Conservation (phyloP, 2,888 invertebrate genomes). For the Eupsilia transversa region DNA sequence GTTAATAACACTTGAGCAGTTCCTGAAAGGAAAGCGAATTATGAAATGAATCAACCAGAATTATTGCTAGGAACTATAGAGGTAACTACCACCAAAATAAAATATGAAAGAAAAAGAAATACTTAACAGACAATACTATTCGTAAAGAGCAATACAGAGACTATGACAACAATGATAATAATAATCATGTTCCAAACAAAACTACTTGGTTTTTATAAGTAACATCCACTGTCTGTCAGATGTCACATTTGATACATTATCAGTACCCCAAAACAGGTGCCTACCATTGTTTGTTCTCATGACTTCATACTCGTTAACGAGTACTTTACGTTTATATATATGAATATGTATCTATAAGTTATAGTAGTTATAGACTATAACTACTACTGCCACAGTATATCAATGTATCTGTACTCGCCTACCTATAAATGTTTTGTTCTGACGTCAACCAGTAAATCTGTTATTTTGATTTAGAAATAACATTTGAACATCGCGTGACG, state of each 20-base stretch:
- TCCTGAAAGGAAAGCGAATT: neutral
- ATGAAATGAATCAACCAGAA: neutral
- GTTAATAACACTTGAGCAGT: neutral
- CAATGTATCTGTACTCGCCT: neutral
- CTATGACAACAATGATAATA: neutral
- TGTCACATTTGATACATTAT: constrained; percentile 9
- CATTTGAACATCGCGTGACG: constrained; percentile 17
- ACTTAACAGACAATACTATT: no score
- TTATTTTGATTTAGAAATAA: constrained; percentile 23
- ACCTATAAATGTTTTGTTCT: constrained; percentile 31
- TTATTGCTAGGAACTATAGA: neutral
- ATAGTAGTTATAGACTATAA: no score
- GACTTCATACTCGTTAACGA: constrained; percentile 3
- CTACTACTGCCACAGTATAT: constrained; percentile 2
- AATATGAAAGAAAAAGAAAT: neutral
- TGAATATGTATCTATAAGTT: neutral
- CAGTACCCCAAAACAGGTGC: constrained; percentile 9
- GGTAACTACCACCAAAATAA: neutral
- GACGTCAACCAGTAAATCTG: constrained; percentile 29
- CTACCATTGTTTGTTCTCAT: neutral
- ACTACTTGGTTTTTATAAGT: no score
- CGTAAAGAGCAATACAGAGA: neutral
- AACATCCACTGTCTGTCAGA: neutral
- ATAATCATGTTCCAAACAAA: neutral
- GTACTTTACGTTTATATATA: neutral